phyloP scores from a whole-genome alignment of 2,797 vertebrate species.

The Xyrichtys novacula region DNA sequence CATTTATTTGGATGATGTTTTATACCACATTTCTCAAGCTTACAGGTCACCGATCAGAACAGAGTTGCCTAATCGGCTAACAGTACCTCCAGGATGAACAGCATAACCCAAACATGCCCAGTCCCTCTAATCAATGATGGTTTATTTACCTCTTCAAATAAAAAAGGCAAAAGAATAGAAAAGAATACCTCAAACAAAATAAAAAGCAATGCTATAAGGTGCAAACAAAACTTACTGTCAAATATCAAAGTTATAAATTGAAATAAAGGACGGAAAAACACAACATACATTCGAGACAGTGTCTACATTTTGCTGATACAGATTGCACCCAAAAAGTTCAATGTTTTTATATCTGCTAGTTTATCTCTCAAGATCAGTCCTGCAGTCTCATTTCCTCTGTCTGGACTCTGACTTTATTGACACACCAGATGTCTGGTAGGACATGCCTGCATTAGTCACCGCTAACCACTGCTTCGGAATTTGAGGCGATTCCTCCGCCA shows the following conservation, averaged over 20 bases:
- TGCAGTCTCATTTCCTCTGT: slow-evolving; percentile 44
- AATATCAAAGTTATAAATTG: no score
- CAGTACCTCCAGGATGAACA: not conserved
- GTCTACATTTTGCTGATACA: no score
- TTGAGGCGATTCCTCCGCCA: slow-evolving; percentile 17
- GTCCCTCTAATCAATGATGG: not conserved
- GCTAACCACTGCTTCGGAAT: slow-evolving; percentile 35
- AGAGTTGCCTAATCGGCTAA: not conserved
- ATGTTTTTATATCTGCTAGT: not conserved
- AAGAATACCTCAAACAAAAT: no score
- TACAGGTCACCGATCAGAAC: not conserved
- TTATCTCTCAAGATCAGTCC: slow-evolving; percentile 15
- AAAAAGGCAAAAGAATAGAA: not conserved
- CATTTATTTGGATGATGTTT: not conserved
- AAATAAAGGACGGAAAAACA: no score
- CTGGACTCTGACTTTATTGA: slow-evolving; percentile 31
- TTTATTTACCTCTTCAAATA: not conserved
- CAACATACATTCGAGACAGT: no score
- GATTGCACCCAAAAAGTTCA: no score
- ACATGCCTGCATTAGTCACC: slow-evolving; percentile 23
- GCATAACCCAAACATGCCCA: not conserved
- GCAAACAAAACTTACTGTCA: no score
- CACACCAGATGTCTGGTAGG: slow-evolving; percentile 31
- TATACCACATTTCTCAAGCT: not conserved
- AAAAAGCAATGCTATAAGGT: no score